Evolutionary conservation across 2,113 vertebrate species (phyloP), one percentile per base, ranked within the genome.

Genomic region (Orientallactaga bullata): DNA sequence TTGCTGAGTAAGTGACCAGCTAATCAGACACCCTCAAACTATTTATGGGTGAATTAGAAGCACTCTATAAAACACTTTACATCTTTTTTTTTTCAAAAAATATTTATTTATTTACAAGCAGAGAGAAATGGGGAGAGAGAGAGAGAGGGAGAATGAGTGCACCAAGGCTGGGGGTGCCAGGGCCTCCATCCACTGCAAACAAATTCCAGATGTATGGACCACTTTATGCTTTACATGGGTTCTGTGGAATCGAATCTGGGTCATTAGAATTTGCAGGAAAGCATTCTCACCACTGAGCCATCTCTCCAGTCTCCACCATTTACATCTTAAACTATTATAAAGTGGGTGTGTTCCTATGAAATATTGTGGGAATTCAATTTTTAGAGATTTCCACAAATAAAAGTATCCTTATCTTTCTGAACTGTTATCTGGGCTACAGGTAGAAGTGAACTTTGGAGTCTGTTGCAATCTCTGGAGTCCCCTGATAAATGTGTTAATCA

Each of bases 31-130:
- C 16, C 30, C 58, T 90, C 47, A 77, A 63, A 37, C 24, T 58
- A 66, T 79, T 58, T 89, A 35, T 85, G 42, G 55, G 74, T 94
- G 55, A 89, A 88, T 26, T 87, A 72, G 73, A 90, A 90, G 42
- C 65, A 74, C 39, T 89, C 35, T 55, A 16, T 15, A 16, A 58
- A 80, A 77, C 6, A 72, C 28, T 86, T 82, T 69, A 63, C 37
- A 77, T 42, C 24, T 60, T 87, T 87, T n/a, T n/a, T n/a, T n/a
- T n/a, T n/a, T n/a, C n/a, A n/a, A n/a, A n/a, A n/a, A n/a, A n/a
- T n/a, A n/a, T n/a, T n/a, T n/a, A n/a, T n/a, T n/a, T n/a, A n/a
- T n/a, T n/a, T n/a, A n/a, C n/a, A n/a, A n/a, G n/a, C n/a, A n/a
- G n/a, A n/a, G n/a, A n/a, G n/a, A n/a, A n/a, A n/a, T n/a, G n/a